Conservation (phyloP, 2,888 invertebrate genomes). For the Campoletis raptor region DNA sequence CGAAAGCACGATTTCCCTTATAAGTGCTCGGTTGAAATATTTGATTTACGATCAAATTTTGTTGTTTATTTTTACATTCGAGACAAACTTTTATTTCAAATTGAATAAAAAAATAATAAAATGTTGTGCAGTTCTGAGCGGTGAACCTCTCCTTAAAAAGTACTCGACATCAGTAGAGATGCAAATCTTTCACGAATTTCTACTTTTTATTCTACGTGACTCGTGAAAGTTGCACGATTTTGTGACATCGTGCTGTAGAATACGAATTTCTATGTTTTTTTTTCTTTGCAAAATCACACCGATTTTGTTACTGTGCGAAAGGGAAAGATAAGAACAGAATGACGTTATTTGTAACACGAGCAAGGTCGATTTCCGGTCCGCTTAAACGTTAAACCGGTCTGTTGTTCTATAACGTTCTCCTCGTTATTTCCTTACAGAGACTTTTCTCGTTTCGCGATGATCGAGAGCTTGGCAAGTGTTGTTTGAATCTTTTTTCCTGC, state of each 20-base stretch:
- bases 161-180: background rate
- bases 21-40: too few relatives aligned
- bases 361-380: conserved; percentile 54
- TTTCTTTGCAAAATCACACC: conserved; percentile 3
- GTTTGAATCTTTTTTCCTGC: background rate
- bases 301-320: conserved; percentile 19
- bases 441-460: conserved; percentile 33
- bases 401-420: conserved; percentile 6
- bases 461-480: background rate
- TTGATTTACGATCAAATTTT: too few relatives aligned
- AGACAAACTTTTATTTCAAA: background rate
- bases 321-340: conserved; percentile 40
- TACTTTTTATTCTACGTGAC: conserved; percentile 16
- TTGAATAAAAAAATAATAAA: background rate
- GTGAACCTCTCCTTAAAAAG: background rate
- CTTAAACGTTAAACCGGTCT: conserved; percentile 32
- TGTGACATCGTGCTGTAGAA: background rate
- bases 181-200: conserved; percentile 30
- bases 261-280: conserved; percentile 13
- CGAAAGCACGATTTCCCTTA: too few relatives aligned
- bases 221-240: conserved; percentile 20
- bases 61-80: background rate
- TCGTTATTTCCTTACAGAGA: background rate
- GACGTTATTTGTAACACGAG: conserved; percentile 57
- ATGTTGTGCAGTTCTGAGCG: background rate